phyloP scores from a whole-genome alignment of 2,797 vertebrate genomes.

The Darevskia mixta region DNA sequence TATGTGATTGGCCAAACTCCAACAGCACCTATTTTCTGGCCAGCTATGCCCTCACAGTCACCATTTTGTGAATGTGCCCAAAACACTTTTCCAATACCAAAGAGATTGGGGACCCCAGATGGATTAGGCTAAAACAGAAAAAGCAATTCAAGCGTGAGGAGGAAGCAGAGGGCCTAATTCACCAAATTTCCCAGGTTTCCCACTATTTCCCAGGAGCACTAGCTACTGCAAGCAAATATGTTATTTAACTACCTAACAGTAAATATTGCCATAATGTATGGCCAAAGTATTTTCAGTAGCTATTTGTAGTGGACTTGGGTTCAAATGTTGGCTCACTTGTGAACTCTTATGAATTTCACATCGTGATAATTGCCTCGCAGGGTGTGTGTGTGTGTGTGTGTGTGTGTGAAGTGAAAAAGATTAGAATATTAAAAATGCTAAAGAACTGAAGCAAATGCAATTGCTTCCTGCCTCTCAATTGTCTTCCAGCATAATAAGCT shows the following conservation, averaged over 20 bases:
- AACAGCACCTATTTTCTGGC: no score
- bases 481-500: constrained; percentile 34
- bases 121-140: not conserved
- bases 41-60: no score
- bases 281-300: no score
- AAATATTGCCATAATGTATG: no score
- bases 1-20: no score
- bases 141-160: not conserved
- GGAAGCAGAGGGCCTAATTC: not conserved
- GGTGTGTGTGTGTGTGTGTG: not conserved
- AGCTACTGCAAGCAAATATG: not conserved
- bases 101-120: not conserved
- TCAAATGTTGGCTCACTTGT: not conserved
- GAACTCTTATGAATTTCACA: not conserved
- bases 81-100: not conserved
- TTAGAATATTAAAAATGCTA: not conserved
- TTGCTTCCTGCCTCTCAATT: constrained; percentile 12
- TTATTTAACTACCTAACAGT: not conserved
- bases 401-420: not conserved
- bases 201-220: not conserved
- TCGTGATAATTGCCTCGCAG: not conserved
- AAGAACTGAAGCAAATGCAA: not conserved
- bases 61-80: no score
- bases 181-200: not conserved
- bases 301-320: not conserved